These are phyloP conservation scores for Cryptoblepharus egeriae DNA, from an alignment of 2,797 vertebrate genomes.

Conservation along the genomic window DNA sequence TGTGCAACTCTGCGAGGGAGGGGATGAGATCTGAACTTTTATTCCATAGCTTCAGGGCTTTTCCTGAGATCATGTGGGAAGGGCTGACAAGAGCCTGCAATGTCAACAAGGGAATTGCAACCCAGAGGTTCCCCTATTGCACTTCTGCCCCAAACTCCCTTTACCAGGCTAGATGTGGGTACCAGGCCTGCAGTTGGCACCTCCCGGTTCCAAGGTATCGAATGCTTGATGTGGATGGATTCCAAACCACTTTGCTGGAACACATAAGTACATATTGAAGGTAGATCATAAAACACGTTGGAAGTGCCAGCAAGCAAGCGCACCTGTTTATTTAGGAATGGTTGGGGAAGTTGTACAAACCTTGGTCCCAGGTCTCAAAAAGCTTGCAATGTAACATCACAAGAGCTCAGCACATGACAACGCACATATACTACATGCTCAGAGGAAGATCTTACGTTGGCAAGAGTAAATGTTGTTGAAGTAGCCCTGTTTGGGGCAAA, in stretches of 20 bases:
- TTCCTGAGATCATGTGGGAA: too few species aligned
- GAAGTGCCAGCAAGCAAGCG: background rate
- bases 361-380: background rate
- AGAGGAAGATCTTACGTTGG: too few species aligned
- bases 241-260: background rate
- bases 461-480: too few species aligned
- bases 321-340: background rate
- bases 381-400: background rate
- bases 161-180: too few species aligned
- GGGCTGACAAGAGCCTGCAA: too few species aligned
- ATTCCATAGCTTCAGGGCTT: too few species aligned
- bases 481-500: too few species aligned
- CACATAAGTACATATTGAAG: background rate
- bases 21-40: too few species aligned
- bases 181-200: background rate
- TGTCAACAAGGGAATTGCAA: too few species aligned
- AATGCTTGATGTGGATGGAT: background rate
- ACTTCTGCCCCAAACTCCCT: background rate
- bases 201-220: background rate
- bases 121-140: too few species aligned
- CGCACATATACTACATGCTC: too few species aligned
- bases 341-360: background rate
- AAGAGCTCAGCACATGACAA: background rate
- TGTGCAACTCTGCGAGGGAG: too few species aligned
- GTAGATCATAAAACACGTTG: background rate